phyloP scores from a whole-genome alignment of 2,888 invertebrate genomes.

The Synergus laeviventris region DNA sequence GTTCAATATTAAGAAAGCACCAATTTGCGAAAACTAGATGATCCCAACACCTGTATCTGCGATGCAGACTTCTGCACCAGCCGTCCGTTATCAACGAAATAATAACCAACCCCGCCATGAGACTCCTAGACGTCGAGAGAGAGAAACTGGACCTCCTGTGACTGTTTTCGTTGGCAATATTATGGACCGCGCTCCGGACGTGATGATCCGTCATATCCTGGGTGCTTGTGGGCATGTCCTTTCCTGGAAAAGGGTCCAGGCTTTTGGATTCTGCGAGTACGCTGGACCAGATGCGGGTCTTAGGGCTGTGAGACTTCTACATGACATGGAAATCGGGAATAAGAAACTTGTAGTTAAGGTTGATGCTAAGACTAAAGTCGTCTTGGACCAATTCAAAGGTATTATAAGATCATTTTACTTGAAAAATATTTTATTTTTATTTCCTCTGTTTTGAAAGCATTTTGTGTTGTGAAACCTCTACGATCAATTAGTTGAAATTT shows the following conservation, averaged over 20 bases:
- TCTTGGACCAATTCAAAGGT: slow-evolving; percentile 95
- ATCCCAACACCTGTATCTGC: slow-evolving; percentile 76
- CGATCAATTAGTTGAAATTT: too few relatives aligned
- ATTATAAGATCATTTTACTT: slow-evolving; percentile 46
- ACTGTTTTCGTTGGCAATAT: slow-evolving; percentile 99
- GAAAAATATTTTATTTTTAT: too few relatives aligned
- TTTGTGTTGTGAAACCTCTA: too few relatives aligned
- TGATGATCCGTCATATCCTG: slow-evolving; percentile 94
- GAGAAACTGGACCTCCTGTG: slow-evolving; percentile 87
- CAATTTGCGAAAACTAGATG: slow-evolving; percentile 73
- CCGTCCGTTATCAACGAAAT: slow-evolving; percentile 72
- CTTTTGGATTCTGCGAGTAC: slow-evolving; percentile 99
- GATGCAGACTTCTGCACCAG: slow-evolving; percentile 74
- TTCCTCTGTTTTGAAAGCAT: too few relatives aligned
- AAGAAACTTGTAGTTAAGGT: slow-evolving; percentile 97
- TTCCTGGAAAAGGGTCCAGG: slow-evolving; percentile 98
- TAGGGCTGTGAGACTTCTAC: slow-evolving; percentile 93
- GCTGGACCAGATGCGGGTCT: slow-evolving; percentile 96
- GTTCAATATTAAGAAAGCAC: slow-evolving; percentile 62
- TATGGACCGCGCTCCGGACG: slow-evolving; percentile 95
- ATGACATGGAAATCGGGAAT: slow-evolving; percentile 94
- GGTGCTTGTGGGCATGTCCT: slow-evolving; percentile 95
- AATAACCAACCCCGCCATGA: slow-evolving; percentile 41
- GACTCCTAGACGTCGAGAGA: slow-evolving; percentile 65
- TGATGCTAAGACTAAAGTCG: slow-evolving; percentile 97